Percentiles rank a stretch among this genome's conserved stretches.
phyloP scores from a whole-genome alignment of 1,140 invertebrate genomes.

The Drosophila biarmipes region DNA sequence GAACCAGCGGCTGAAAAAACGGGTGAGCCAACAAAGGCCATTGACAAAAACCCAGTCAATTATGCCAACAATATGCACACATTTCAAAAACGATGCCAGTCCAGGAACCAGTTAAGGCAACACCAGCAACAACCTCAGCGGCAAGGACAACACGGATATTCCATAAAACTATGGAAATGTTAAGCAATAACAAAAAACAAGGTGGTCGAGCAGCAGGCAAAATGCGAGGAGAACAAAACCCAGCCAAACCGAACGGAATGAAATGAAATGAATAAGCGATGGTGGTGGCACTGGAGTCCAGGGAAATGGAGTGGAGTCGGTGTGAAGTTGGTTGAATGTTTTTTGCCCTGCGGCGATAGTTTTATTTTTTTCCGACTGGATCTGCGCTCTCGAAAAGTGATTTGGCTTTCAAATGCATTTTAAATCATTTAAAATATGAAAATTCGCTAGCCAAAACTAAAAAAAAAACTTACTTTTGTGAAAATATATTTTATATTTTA shows the following conservation, averaged over 20 bases:
- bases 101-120: slow-evolving; percentile 17
- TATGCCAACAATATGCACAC: slow-evolving; percentile 79
- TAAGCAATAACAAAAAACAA: slow-evolving; percentile 51
- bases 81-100: slow-evolving; percentile 60
- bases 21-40: slow-evolving; percentile 21
- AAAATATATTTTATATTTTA: no score
- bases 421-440: background rate
- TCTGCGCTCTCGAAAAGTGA: background rate
- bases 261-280: slow-evolving; percentile 59
- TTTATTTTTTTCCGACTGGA: slow-evolving; percentile 3
- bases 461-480: no score
- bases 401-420: background rate
- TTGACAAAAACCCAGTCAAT: slow-evolving; percentile 74
- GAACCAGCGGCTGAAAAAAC: slow-evolving; percentile 33
- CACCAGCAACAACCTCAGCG: slow-evolving; percentile 24
- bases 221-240: slow-evolving; percentile 13
- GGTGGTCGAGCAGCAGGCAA: slow-evolving; percentile 2
- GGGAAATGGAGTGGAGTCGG: slow-evolving; percentile 17
- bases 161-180: slow-evolving; percentile 68
- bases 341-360: slow-evolving; percentile 25
- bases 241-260: slow-evolving; percentile 11
- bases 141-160: slow-evolving; percentile 54
- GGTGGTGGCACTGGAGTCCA: slow-evolving; percentile 10
- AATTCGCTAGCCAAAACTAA: no score
- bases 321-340: slow-evolving; percentile 52